These are phyloP conservation scores for Phymatocera aterrima DNA, from an alignment of 2,888 invertebrate species.

Conservation along the genomic window DNA sequence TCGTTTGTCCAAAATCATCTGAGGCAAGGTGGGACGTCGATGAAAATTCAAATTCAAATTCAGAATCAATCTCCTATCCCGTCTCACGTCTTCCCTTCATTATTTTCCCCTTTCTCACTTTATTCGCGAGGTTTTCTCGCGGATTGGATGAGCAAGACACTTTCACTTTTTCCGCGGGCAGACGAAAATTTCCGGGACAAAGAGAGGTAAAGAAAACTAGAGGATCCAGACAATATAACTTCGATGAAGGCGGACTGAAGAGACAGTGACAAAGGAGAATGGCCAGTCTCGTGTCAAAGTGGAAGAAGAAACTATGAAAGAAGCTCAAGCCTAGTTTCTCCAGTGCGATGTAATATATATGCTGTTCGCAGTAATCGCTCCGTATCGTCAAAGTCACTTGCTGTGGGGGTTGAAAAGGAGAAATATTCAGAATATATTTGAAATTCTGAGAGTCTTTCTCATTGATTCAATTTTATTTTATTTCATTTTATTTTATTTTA, in stretches of 20 bases:
- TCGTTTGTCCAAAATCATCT: not conserved
- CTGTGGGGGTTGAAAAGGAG: not conserved
- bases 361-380: not conserved
- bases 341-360: constrained; percentile 16
- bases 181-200: too few species aligned
- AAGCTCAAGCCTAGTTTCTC: not conserved
- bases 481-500: too few species aligned
- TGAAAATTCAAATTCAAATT: not conserved
- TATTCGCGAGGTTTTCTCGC: not conserved
- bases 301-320: not conserved
- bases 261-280: not conserved
- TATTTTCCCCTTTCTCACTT: not conserved
- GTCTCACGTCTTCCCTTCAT: not conserved
- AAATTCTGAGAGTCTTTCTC: constrained; percentile 12
- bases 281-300: not conserved
- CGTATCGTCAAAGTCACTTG: not conserved
- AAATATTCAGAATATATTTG: constrained; percentile 8
- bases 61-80: not conserved
- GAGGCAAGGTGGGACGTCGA: not conserved
- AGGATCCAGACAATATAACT: not conserved
- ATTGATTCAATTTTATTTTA: too few species aligned
- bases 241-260: not conserved
- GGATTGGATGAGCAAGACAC: too few species aligned
- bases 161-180: too few species aligned
- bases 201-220: not conserved